Evolutionary conservation across 2,888 invertebrate genomes (phyloP).

Genomic region (Trimorus sp.): DNA sequence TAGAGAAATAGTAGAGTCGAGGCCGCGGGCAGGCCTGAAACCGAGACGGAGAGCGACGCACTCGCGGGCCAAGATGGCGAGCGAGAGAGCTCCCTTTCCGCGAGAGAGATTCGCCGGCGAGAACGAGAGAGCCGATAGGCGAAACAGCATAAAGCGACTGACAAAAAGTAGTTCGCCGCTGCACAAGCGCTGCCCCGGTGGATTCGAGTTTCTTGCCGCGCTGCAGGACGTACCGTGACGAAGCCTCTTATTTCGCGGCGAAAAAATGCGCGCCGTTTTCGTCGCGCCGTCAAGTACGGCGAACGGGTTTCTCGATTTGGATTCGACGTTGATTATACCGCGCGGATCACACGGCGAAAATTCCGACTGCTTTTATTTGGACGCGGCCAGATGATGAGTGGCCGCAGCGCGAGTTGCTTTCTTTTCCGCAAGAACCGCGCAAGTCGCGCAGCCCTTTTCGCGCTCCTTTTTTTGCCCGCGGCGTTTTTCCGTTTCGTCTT

Average conservation of each 20-base stretch:
- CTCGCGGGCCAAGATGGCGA: too few species aligned
- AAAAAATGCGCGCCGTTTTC: slow-evolving; percentile 59
- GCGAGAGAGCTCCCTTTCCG: too few species aligned
- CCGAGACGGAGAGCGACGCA: slow-evolving; percentile 32
- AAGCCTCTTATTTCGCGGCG: slow-evolving; percentile 64
- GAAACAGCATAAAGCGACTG: slow-evolving; percentile 70
- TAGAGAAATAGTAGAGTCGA: slow-evolving; percentile 72
- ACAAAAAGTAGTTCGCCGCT: slow-evolving; percentile 79
- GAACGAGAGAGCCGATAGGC: slow-evolving; percentile 63
- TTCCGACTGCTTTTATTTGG: slow-evolving; percentile 45
- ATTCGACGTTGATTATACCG: slow-evolving; percentile 53
- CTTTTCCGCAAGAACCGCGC: too few species aligned
- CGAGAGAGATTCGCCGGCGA: too few species aligned
- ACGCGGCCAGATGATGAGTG: slow-evolving; percentile 24
- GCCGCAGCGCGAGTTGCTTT: too few species aligned
- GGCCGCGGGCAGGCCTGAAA: slow-evolving; percentile 60
- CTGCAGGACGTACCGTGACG: slow-evolving; percentile 63
- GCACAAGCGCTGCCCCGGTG: slow-evolving; percentile 69
- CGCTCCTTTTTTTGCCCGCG: too few species aligned
- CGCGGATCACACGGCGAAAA: slow-evolving; percentile 17
- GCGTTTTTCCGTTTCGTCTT: too few species aligned
- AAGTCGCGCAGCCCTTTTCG: too few species aligned
- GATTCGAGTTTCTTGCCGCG: slow-evolving; percentile 67
- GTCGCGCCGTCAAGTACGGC: slow-evolving; percentile 59
- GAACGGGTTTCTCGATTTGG: slow-evolving; percentile 62